These are phyloP conservation scores for Melikaiella ostensackeni DNA, from an alignment of 2,888 invertebrate genomes.

Conservation along the genomic window DNA sequence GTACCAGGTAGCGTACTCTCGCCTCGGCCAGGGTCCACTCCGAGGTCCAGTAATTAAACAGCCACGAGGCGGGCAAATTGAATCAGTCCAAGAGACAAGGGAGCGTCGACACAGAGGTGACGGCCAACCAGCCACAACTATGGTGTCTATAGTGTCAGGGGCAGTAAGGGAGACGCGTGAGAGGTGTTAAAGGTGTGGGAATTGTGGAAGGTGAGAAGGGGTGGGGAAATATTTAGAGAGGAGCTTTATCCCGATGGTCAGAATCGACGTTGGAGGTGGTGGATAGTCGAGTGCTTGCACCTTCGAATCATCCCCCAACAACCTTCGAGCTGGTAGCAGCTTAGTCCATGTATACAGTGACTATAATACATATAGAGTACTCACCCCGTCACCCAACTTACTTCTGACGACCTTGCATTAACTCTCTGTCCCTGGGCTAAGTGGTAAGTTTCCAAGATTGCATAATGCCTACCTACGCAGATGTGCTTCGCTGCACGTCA, in stretches of 20 bases:
- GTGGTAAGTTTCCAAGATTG: slow-evolving; percentile 76
- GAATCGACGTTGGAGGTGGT: slow-evolving; percentile 20
- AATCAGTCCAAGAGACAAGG: slow-evolving; percentile 77
- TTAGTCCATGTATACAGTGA: neutral
- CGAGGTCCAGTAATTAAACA: slow-evolving; percentile 76
- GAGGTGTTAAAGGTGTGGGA: slow-evolving; percentile 40
- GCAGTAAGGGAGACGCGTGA: slow-evolving; percentile 50
- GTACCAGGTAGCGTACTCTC: slow-evolving; percentile 55
- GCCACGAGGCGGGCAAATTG: slow-evolving; percentile 76
- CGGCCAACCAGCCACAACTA: slow-evolving; percentile 77
- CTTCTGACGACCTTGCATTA: slow-evolving; percentile 68
- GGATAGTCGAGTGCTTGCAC: slow-evolving; percentile 4
- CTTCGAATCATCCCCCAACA: slow-evolving; percentile 36
- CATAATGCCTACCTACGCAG: slow-evolving; percentile 68
- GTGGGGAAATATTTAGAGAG: slow-evolving; percentile 42
- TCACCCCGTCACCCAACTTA: slow-evolving; percentile 43
- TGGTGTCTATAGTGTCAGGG: slow-evolving; percentile 67
- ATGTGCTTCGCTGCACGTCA: slow-evolving; percentile 57
- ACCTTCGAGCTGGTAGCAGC: slow-evolving; percentile 1
- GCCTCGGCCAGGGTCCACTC: slow-evolving; percentile 70
- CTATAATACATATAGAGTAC: neutral
- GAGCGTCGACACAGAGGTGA: slow-evolving; percentile 76
- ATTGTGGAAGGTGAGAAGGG: slow-evolving; percentile 49
- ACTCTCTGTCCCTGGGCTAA: slow-evolving; percentile 70
- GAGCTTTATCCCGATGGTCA: slow-evolving; percentile 23